Evolutionary conservation across 2,888 invertebrate genomes (phyloP).

Genomic region (Cerastoderma edule): DNA sequence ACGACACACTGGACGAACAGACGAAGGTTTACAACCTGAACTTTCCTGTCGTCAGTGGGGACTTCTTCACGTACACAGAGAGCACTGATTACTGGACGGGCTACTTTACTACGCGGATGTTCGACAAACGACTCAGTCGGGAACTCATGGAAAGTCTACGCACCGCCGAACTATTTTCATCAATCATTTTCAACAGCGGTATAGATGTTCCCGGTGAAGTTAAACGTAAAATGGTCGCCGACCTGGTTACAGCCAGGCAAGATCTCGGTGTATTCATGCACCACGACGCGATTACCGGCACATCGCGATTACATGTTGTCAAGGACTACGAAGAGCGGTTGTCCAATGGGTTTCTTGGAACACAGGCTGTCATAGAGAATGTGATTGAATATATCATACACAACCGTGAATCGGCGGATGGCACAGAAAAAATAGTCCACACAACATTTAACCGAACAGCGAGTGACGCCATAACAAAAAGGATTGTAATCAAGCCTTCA

Average conservation of each 20-base stretch:
- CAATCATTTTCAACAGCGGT: constrained; percentile 49
- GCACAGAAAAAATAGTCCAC: not conserved
- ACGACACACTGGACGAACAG: constrained; percentile 83
- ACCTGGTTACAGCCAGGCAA: constrained; percentile 87
- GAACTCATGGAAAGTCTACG: constrained; percentile 84
- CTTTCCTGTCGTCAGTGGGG: constrained; percentile 92
- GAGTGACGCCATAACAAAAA: constrained; percentile 35
- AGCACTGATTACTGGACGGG: constrained; percentile 95
- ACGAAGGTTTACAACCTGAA: constrained; percentile 39
- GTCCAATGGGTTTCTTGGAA: constrained; percentile 37
- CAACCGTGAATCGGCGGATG: not conserved
- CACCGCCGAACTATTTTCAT: constrained; percentile 74
- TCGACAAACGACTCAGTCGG: constrained; percentile 88
- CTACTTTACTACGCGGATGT: constrained; percentile 92
- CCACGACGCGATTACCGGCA: constrained; percentile 98
- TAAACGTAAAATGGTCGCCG: constrained; percentile 27
- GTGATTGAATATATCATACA: constrained; percentile 31
- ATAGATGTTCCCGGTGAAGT: not conserved
- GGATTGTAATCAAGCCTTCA: constrained; percentile 26
- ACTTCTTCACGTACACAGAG: constrained; percentile 98
- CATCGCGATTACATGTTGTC: constrained; percentile 96
- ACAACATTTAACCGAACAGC: constrained; percentile 19
- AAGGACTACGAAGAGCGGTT: constrained; percentile 89
- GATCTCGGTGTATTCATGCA: constrained; percentile 97
- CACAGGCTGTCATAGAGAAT: constrained; percentile 38